Conservation (phyloP, 64 coral and sea anemone species). For the Dendrophyllia cribrosa region DNA sequence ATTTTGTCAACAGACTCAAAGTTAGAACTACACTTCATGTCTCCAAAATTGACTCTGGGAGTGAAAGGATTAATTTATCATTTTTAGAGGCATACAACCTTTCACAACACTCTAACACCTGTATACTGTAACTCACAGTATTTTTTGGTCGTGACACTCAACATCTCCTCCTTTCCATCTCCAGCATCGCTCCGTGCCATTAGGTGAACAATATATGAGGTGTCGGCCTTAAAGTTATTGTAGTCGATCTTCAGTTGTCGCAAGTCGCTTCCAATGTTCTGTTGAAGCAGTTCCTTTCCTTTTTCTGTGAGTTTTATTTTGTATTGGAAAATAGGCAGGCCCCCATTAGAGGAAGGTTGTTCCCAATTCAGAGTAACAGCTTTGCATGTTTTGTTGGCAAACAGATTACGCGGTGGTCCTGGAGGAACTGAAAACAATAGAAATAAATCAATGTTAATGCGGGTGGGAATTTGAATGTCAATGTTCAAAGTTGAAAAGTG, state of each 20-base stretch:
- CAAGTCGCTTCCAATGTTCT: background rate
- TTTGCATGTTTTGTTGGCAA: background rate
- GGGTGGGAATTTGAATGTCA: too few species aligned
- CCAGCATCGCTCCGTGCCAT: constrained; percentile 25
- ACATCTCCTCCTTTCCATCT: background rate
- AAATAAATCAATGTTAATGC: background rate
- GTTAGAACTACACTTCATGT: too few species aligned
- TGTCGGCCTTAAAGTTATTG: background rate
- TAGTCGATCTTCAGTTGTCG: background rate
- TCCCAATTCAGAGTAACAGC: background rate
- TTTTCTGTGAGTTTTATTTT: background rate
- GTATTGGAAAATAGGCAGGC: constrained; percentile 5
- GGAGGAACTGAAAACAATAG: background rate
- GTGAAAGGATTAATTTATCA: too few species aligned
- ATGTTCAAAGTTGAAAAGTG: too few species aligned
- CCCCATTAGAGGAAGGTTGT: background rate
- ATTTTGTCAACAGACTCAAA: too few species aligned
- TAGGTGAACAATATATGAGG: background rate
- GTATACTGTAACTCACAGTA: constrained; percentile 54
- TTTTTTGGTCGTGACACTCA: background rate
- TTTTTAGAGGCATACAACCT: background rate
- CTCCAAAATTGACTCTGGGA: too few species aligned
- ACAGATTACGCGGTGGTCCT: background rate
- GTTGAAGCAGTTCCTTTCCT: accelerated
- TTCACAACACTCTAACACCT: background rate